Conservation (phyloP, 2,888 invertebrate species). For the Drosophila cracens region DNA sequence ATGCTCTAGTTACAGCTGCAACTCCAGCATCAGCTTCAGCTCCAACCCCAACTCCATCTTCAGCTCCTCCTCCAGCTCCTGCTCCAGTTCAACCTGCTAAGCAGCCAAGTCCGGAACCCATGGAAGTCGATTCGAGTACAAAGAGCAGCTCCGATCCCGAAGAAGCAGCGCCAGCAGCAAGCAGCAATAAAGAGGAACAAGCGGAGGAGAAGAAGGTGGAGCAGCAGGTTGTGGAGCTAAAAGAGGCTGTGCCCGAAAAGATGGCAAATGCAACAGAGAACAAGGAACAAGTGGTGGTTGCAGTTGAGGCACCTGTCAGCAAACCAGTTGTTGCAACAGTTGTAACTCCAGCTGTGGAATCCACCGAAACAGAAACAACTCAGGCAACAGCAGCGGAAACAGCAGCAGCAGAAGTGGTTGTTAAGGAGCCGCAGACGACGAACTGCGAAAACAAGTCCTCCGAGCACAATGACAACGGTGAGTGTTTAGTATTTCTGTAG, state of each 20-base stretch:
- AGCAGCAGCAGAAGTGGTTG: constrained; percentile 41
- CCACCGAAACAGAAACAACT: constrained; percentile 9
- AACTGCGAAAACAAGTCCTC: constrained; percentile 66
- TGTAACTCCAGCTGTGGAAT: constrained; percentile 20
- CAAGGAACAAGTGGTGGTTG: constrained; percentile 16
- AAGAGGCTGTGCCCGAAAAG: constrained; percentile 40
- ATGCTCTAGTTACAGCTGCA: not conserved
- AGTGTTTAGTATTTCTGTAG: constrained; percentile 13
- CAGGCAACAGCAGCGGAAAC: constrained; percentile 33
- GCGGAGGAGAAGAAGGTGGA: constrained; percentile 14
- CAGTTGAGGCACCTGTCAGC: constrained; percentile 34
- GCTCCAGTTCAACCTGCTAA: constrained; percentile 47
- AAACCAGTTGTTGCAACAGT: constrained; percentile 41
- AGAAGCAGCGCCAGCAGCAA: constrained; percentile 28
- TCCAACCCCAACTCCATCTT: not conserved
- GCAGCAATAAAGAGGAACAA: constrained; percentile 11
- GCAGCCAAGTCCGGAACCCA: constrained; percentile 79
- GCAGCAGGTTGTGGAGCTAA: constrained; percentile 40
- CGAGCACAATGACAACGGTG: constrained; percentile 76
- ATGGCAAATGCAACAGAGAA: constrained; percentile 30
- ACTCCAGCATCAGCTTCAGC: not conserved
- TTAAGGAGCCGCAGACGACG: constrained; percentile 49
- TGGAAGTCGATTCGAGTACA: constrained; percentile 82
- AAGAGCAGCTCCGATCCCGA: constrained; percentile 45
- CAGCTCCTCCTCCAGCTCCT: not conserved